Evolutionary conservation across 2,888 invertebrate genomes (phyloP), one percentile per base, ranked within the genome.

Genomic region (Ecdyonurus torrentis): DNA sequence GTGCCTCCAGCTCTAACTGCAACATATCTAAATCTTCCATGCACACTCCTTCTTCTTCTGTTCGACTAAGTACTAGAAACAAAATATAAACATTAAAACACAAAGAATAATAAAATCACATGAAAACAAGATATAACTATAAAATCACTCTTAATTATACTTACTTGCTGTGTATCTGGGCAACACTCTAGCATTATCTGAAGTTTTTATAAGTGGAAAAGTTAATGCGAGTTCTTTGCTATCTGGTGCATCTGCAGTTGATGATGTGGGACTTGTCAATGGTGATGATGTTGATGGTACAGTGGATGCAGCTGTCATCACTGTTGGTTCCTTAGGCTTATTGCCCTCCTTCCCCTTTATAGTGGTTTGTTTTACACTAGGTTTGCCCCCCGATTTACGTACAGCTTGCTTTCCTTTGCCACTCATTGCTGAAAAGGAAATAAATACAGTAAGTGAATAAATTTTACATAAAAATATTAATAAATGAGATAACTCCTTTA

Each of bases 1-100:
- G 77, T 23, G 86, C 85, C 75, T 96, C 95, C 61, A 95, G 75
- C 73, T 96, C 95, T 61, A 87, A 76, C 73, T 96, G 95, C 10
- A 96, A 76, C 1, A 83, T 81, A 73, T 95, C 93, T 60, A 95
- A 77, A 72, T 96, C 94, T 69, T 95, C 94, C 79, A 92, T 87
- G 20, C 85, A 86, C 65, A 94, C 83, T 2, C 84, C 83, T 70
- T 91, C 91, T 64, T 88, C 87, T 1, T 82, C 78, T 37, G 83
- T 80, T 63, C 88, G 80, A 15, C 81, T 80, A 60, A 89, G 75
- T 23, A 87, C 82, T 71, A 65, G 18, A 50, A 50, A 18, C 50
- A 50, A 50, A 50, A 50, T 50, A 18, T 10, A 50, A 10, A 18
- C 10, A 10, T 50, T 50, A 50, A 50, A 50, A n/a, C n/a, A n/a